These are phyloP conservation scores for Exephanes ischioxanthus DNA, from an alignment of 2,888 invertebrate species.

Conservation along the genomic window DNA sequence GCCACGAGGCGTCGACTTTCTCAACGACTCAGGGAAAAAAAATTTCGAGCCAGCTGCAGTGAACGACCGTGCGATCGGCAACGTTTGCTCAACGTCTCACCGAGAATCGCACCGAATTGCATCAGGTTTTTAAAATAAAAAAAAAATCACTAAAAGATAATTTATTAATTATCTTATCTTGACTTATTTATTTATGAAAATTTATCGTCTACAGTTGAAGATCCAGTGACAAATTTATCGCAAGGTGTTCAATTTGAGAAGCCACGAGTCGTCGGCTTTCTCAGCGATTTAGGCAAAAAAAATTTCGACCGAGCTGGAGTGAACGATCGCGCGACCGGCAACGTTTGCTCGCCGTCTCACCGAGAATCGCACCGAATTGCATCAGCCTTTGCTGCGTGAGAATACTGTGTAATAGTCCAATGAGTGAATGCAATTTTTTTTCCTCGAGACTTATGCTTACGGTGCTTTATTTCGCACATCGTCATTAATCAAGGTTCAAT, in stretches of 20 bases:
- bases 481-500: constrained; percentile 14
- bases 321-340: constrained; percentile 38
- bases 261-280: background rate
- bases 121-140: too few species aligned
- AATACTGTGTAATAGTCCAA: background rate
- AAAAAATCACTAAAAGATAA: too few species aligned
- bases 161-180: too few species aligned
- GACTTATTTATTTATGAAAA: too few species aligned
- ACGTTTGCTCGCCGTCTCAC: constrained; percentile 33
- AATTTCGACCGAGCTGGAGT: constrained; percentile 3
- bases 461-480: background rate
- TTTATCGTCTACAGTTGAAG: too few species aligned
- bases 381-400: constrained; percentile 57
- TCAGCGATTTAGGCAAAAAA: constrained; percentile 1
- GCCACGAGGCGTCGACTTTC: too few species aligned
- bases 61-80: constrained; percentile 30
- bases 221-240: too few species aligned
- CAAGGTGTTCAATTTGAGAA: too few species aligned
- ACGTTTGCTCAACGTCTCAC: constrained; percentile 36
- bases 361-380: constrained; percentile 58
- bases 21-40: too few species aligned
- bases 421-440: constrained; percentile 22
- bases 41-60: too few species aligned
- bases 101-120: constrained; percentile 57
- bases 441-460: background rate